Conservation (phyloP, 2,797 vertebrate genomes). For the Sebastes vulpes region DNA sequence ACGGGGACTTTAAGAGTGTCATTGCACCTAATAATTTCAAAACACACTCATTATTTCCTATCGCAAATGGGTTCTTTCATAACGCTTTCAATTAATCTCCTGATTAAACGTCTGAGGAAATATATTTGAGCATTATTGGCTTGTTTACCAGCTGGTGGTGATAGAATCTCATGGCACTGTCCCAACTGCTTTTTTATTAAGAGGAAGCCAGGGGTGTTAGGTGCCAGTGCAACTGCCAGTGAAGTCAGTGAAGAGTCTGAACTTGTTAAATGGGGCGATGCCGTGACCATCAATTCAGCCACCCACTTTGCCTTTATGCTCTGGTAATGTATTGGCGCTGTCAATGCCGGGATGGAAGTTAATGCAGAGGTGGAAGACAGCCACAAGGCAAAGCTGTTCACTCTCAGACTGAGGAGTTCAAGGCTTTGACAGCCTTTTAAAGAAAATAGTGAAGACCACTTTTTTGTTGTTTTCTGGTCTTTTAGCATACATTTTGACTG, state of each 20-base stretch:
- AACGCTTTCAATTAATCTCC: conserved; percentile 10
- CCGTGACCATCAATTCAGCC: conserved; percentile 36
- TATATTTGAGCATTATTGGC: conserved; percentile 1
- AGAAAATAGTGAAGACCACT: background rate
- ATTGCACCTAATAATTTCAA: background rate
- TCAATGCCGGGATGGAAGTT: conserved; percentile 4
- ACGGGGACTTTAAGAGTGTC: background rate
- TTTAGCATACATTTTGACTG: background rate
- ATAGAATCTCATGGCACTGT: conserved; percentile 21
- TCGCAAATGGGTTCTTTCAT: conserved; percentile 5
- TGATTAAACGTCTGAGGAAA: conserved; percentile 23
- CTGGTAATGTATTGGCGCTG: conserved; percentile 47
- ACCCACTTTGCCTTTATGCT: conserved; percentile 46
- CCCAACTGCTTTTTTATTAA: conserved; percentile 22
- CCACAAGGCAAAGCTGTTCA: background rate
- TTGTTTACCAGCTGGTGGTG: conserved; percentile 30
- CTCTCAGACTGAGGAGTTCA: background rate
- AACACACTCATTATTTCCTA: background rate
- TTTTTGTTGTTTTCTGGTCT: background rate
- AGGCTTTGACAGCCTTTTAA: background rate
- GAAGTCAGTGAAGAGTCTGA: conserved; percentile 22
- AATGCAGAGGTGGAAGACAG: background rate
- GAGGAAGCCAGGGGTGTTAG: conserved; percentile 37
- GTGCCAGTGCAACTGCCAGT: conserved; percentile 35
- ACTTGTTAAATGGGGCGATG: conserved; percentile 48